Evolutionary conservation across 2,888 invertebrate genomes (phyloP), one percentile per base, ranked within the genome.

Genomic region (Mythimna loreyi): DNA sequence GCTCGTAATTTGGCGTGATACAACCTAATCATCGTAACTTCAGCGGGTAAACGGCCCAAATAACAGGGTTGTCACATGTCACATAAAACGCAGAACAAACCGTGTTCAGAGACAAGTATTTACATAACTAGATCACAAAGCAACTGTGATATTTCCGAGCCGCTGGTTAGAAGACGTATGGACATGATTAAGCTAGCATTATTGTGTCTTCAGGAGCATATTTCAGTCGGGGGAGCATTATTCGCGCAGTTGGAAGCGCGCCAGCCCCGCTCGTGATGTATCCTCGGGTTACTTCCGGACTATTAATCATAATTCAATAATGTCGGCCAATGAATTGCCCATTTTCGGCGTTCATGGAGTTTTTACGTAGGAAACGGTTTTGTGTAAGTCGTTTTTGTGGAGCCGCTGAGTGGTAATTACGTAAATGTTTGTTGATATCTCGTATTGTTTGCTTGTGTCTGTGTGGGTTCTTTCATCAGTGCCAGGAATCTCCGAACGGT

Each of bases 241-340:
- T 79, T 78, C 76, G 65, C 66, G 67, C 66, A 67, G 73, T 76
- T 87, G 87, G 87, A 82, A 75, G 56, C 63, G 60, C 45, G 87
- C 87, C 87, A 87, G 80, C 59, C 55, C 47, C 63, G 64, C 28
- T 60, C 67, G 75, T 87, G 87, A 87, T 87, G 86, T 84, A 86
- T 87, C 80, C 82, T 75, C 67, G 73, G 78, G 82, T 87, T 87
- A 85, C 84, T 88, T 90, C 86, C 85, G 78, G 75, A 72, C 86
- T 86, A 90, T 92, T 90, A 89, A 91, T 92, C 89, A 91, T 91
- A 89, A 90, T 90, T 90, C 89, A 90, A 90, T 91, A 87, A 88
- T 86, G 86, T 76, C 75, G 78, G 81, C 82, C 84, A 78, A 85
- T 83, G 85, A 86, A 84, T 86, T 82, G 85, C 77, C 83, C 70